Base-by-base conservation (phyloP, 2,797 vertebrate species). In the Taeniopygia guttata region DNA sequence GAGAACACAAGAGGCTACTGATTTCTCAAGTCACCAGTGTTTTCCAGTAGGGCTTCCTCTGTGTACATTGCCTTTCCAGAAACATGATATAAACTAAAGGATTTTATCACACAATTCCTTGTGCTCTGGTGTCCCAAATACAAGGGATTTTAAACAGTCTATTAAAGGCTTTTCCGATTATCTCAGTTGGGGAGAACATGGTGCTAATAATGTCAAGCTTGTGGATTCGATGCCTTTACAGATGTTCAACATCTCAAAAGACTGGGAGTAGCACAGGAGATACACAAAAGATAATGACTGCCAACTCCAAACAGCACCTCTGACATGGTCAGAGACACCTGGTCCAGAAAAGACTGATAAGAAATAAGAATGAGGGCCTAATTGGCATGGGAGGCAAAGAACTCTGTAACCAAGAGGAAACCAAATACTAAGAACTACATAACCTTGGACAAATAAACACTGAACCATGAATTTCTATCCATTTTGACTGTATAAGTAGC, bases 381-480 rank as follows among this genome's bases (percentile, higher is more conserved):
- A 21, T 13, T 21, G 26, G 7, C n/a, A 38, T 5, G 3, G 9
- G 13, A 46, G 22, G 22, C 0, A 0, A 46, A 46, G 27, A 38
- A 66, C 55, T 21, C 13, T 0, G 0, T 38, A 38, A 55, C 22
- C 8, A 79, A 10, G 5, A 55, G 27, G 17, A 78, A 78, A 46
- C 13, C 15, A 54, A 38, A 27, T 10, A 32, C 54, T 38, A 14
- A 38, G 40, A 72, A n/a, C 23, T 22, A 5, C 0, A 0, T n/a
- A 10, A 38, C 18, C 8, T 32, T 26, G 67, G 56, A 45, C 27
- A 27, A 17, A 45, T 38, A 56, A 22, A 38, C 40, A 27, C 1
- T 32, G 22, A 46, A 46, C n/a, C 13, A 38, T 23, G 4, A 46
- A 38, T 54, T 54, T 17, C 48, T 19, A 22, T 13, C 25, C 16